Base-by-base conservation (phyloP, 2,797 vertebrate species). In the Sebastiscus albofasciatus region DNA sequence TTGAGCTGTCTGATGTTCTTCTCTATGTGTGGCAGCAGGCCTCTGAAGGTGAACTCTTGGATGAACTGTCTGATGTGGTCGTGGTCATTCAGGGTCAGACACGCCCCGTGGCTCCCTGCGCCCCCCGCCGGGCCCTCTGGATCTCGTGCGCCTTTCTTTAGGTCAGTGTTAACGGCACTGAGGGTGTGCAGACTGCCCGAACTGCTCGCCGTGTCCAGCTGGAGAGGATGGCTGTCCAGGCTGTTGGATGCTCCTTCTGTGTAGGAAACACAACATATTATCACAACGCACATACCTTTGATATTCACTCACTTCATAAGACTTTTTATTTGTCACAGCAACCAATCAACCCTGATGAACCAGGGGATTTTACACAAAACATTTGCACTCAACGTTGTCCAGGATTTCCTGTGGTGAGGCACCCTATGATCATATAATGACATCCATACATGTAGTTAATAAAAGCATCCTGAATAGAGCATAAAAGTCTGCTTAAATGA, bases 1-100 rank as follows among this genome's bases (percentile, higher is more conserved):
- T 99, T 99, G 67, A 99, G 97, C 72, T 99, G 98, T 16, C 98
- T 91, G 89, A 99, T 99, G 87, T 98, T 99, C 94, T 99, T 99
- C 94, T 99, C 98, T 64, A 99, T 95, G 88, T 99, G 99, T 1
- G 99, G 98, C 82, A 99, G 84, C 88, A 99, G 97, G 36, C 98
- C 98, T 71, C 98, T 96, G 93, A 99, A 99, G 4, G 97, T 99
- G 90, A 99, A 99, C 89, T 99, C 99, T 76, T 99, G 98, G 88
- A 99, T 96, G 86, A 99, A 99, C 83, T 99, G 98, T 49, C 99
- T 95, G 91, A 99, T 97, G 90, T 96, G 96, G 90, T 99, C 98
- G 0, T 99, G 99, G 94, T 99, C 99, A 4, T 96, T 98, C 27
- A 99, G 97, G 10, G 98, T 98, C 84, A 99, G 95, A 90, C 96